Evolutionary conservation across 2,888 invertebrate genomes (phyloP).

Genomic region (Gerosis bhagava): DNA sequence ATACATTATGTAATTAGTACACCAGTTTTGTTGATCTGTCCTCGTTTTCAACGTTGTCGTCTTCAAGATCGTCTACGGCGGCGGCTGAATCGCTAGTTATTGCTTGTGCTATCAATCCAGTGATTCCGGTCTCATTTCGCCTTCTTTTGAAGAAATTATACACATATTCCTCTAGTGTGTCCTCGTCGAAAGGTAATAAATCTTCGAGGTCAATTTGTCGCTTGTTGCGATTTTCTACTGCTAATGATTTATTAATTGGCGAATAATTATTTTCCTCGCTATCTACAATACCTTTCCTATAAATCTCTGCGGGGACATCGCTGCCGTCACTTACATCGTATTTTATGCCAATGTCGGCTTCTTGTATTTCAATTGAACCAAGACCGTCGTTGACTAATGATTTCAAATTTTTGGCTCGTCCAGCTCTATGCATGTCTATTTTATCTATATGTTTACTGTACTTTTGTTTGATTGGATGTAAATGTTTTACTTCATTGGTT

Average conservation of each 20-base stretch:
- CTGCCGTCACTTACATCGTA: slow-evolving; percentile 81
- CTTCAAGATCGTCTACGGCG: slow-evolving; percentile 52
- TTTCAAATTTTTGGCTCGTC: slow-evolving; percentile 63
- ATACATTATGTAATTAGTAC: slow-evolving; percentile 8
- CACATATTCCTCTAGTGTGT: slow-evolving; percentile 65
- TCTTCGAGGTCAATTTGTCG: slow-evolving; percentile 70
- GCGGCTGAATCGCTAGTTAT: slow-evolving; percentile 58
- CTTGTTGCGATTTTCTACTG: slow-evolving; percentile 47
- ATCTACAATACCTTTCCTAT: slow-evolving; percentile 84
- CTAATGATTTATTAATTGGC: slow-evolving; percentile 26
- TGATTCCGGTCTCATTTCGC: slow-evolving; percentile 65
- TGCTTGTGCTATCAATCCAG: slow-evolving; percentile 64
- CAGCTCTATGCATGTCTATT: slow-evolving; percentile 46
- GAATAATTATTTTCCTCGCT: slow-evolving; percentile 67
- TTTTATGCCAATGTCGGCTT: slow-evolving; percentile 80
- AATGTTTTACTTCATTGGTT: slow-evolving; percentile 80
- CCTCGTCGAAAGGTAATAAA: slow-evolving; percentile 68
- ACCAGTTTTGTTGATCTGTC: slow-evolving; percentile 46
- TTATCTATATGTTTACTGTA: slow-evolving; percentile 52
- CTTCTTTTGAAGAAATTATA: slow-evolving; percentile 62
- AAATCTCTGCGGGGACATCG: slow-evolving; percentile 77
- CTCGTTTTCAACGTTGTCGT: slow-evolving; percentile 54
- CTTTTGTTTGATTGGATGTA: slow-evolving; percentile 73
- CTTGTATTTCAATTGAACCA: slow-evolving; percentile 81
- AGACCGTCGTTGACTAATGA: slow-evolving; percentile 61